Percentiles rank a stretch among this genome's conserved stretches.
Conservation (phyloP, 2,113 vertebrate genomes). For the Dicrurus megarhynchus region DNA sequence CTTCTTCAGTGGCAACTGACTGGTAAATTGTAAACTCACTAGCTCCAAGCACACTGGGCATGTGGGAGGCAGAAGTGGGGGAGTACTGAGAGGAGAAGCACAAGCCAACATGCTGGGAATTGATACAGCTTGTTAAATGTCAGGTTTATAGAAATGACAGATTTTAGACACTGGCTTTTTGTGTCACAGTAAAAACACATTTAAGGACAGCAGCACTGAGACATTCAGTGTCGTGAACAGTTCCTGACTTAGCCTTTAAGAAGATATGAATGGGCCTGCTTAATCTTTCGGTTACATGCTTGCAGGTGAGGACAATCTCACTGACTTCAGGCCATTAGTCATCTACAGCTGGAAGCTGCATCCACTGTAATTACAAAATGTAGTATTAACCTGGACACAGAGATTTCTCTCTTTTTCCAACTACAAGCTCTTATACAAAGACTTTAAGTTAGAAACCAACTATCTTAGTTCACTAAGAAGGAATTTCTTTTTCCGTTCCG, state of each 20-base stretch:
- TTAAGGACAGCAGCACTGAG: neutral
- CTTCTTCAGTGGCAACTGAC: neutral
- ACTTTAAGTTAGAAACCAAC: neutral
- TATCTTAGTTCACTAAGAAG: neutral
- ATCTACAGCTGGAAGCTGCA: neutral
- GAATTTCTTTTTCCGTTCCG: accelerated
- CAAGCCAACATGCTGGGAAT: accelerated
- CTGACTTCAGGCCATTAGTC: neutral
- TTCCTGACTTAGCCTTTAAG: neutral
- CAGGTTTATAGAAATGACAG: neutral
- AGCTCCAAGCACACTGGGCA: accelerated
- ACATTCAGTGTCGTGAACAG: neutral
- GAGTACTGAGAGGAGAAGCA: neutral
- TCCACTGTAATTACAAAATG: accelerated
- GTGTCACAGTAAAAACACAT: neutral
- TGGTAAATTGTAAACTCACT: neutral
- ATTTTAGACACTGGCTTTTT: neutral
- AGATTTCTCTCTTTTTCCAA: neutral
- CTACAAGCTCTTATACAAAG: neutral
- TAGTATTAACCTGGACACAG: neutral
- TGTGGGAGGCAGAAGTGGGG: neutral
- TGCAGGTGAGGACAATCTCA: neutral
- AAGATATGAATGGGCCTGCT: neutral
- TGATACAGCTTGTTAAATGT: neutral
- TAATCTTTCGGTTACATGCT: neutral